These are phyloP conservation scores for Hydrophis major DNA, from an alignment of 2,797 vertebrate genomes.

Conservation along the genomic window DNA sequence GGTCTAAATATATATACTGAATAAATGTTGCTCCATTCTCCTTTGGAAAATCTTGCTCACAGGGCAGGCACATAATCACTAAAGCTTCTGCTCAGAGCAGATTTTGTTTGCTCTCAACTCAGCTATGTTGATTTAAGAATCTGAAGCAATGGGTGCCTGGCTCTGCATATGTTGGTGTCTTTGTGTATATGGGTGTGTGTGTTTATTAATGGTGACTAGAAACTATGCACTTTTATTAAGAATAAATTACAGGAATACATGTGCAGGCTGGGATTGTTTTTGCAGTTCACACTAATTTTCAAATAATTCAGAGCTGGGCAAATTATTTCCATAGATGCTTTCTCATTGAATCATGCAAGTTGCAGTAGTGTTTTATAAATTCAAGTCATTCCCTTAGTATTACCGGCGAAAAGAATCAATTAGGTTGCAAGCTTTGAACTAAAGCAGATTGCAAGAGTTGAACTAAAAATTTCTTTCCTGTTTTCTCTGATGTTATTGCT, in stretches of 20 bases:
- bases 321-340: background rate
- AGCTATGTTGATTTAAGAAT: background rate
- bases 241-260: background rate
- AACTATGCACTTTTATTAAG: background rate
- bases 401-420: background rate
- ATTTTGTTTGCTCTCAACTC: conserved; percentile 12
- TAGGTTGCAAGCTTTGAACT: background rate
- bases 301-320: background rate
- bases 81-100: background rate
- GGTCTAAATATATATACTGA: background rate
- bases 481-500: background rate
- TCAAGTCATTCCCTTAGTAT: background rate
- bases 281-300: background rate
- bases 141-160: background rate
- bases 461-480: background rate
- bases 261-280: background rate
- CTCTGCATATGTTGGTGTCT: background rate
- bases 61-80: background rate
- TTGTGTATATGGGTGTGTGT: background rate
- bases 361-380: background rate
- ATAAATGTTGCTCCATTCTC: background rate
- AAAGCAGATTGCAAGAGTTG: too few species aligned
- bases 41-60: conserved; percentile 10
- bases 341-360: background rate
- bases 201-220: background rate